A percentile compares a stretch with the other conserved stretches of the same genome.
Conservation (phyloP, 2,113 vertebrate genomes). For the Cacatua alba region DNA sequence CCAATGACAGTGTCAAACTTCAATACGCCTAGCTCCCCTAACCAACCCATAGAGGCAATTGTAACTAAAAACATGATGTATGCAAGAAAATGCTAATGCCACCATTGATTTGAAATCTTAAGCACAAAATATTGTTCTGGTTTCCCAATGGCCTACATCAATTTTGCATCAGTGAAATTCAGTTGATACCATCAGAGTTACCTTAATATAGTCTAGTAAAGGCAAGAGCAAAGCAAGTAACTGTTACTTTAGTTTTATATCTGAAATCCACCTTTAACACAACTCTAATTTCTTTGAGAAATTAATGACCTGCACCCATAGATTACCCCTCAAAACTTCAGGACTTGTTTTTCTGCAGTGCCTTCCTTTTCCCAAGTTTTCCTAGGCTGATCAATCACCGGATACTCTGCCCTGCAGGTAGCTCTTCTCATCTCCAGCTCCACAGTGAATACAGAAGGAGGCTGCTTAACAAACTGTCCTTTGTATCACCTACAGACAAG, state of each 20-base stretch:
- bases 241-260: neutral
- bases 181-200: neutral
- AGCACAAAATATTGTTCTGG: neutral
- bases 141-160: neutral
- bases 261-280: neutral
- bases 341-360: neutral
- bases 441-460: neutral
- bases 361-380: slow-evolving; percentile 1
- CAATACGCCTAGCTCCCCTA: neutral
- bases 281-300: neutral
- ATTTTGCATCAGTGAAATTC: neutral
- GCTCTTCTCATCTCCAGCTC: neutral
- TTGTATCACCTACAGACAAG: neutral
- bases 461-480: neutral
- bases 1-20: neutral
- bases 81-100: neutral
- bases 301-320: neutral
- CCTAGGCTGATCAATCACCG: neutral
- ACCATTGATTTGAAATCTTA: neutral
- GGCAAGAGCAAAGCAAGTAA: neutral
- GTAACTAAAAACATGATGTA: neutral
- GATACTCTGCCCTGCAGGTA: neutral
- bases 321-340: neutral
- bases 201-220: neutral
- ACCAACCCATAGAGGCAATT: neutral